Percentiles rank a stretch among this genome's conserved stretches.
Evolutionary conservation across 2,113 vertebrate genomes (phyloP).

Genomic region (Holacanthus passer): DNA sequence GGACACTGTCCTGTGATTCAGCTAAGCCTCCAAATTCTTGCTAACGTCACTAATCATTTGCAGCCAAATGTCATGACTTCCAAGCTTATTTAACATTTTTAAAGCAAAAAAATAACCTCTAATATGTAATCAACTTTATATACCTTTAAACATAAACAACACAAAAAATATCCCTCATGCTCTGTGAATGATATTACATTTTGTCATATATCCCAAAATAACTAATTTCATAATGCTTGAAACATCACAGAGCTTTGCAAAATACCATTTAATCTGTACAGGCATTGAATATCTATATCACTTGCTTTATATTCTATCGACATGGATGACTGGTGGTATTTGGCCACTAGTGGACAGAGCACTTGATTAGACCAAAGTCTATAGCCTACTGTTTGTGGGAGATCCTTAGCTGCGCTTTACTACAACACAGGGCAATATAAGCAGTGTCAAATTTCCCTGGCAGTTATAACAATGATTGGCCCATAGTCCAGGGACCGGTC

Average conservation of each 20-base stretch:
- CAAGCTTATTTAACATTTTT: conserved; percentile 13
- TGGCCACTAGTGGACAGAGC: conserved; percentile 49
- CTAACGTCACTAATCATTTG: conserved; percentile 28
- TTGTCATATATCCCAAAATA: background rate
- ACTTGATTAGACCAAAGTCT: conserved; percentile 66
- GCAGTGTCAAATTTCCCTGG: conserved; percentile 66
- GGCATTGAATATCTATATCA: conserved; percentile 34
- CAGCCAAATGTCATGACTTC: conserved; percentile 35
- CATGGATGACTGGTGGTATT: conserved; percentile 23
- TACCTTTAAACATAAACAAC: background rate
- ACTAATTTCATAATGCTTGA: conserved; percentile 25
- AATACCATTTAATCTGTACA: conserved; percentile 43
- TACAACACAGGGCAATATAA: conserved; percentile 64
- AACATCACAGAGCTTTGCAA: conserved; percentile 27
- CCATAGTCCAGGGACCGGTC: conserved; percentile 50
- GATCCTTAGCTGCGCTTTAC: conserved; percentile 58
- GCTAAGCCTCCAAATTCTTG: conserved; percentile 22
- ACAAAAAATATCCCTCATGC: background rate
- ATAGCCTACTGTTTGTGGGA: conserved; percentile 38
- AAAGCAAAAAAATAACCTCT: background rate
- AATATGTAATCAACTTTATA: background rate
- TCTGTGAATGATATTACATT: background rate
- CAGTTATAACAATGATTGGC: conserved; percentile 68
- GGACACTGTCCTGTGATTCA: conserved; percentile 35
- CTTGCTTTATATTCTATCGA: conserved; percentile 40